phyloP scores from a whole-genome alignment of 1,140 invertebrate genomes.

The Holotrichia oblita region DNA sequence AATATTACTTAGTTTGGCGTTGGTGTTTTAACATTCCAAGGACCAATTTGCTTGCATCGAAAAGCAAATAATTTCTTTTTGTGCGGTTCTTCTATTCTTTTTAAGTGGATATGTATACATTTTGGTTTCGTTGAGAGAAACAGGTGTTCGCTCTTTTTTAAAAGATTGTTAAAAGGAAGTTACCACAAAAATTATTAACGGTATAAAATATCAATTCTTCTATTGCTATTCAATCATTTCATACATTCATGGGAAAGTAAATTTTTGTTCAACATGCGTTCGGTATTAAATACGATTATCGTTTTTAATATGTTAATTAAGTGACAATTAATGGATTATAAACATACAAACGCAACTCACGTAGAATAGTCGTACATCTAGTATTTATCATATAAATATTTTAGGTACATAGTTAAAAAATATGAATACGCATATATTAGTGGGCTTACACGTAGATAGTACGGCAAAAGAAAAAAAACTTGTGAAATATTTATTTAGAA shows the following conservation, averaged over 20 bases:
- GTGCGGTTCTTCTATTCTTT: background rate
- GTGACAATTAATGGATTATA: conserved; percentile 3
- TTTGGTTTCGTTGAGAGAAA: background rate
- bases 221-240: too few species aligned
- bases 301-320: background rate
- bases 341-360: background rate
- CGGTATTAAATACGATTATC: background rate
- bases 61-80: conserved; percentile 26
- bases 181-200: background rate
- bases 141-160: background rate
- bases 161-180: background rate
- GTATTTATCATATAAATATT: conserved; percentile 18
- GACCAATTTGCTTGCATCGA: conserved; percentile 25
- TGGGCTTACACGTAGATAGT: background rate
- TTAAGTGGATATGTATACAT: background rate
- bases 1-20: conserved; percentile 29
- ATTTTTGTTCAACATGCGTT: too few species aligned
- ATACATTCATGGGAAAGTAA: too few species aligned
- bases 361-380: background rate
- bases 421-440: conserved; percentile 17
- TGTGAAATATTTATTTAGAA: conserved; percentile 35
- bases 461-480: background rate
- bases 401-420: conserved; percentile 13
- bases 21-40: conserved; percentile 36
- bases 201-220: too few species aligned